These are phyloP conservation scores for Melipona beecheii DNA, from an alignment of 2,888 invertebrate genomes.

Conservation along the genomic window DNA sequence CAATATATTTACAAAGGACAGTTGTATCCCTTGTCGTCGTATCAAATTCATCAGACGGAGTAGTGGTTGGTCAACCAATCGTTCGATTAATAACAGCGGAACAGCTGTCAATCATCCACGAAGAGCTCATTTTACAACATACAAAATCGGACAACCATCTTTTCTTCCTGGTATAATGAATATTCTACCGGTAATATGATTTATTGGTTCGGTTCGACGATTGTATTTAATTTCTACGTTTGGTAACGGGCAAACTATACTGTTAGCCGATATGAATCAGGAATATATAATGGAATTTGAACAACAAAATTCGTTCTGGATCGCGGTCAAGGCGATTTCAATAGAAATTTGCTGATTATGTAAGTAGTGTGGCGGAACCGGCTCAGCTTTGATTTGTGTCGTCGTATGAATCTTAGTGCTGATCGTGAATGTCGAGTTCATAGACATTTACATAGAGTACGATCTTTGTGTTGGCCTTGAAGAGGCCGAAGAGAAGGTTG, in stretches of 20 bases:
- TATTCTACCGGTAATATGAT: not conserved
- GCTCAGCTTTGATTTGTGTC: slow-evolving; percentile 56
- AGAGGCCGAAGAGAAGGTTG: slow-evolving; percentile 65
- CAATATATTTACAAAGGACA: not conserved
- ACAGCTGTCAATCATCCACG: not conserved
- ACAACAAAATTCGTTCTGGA: slow-evolving; percentile 8
- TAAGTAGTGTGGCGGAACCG: slow-evolving; percentile 62
- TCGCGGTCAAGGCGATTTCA: not conserved
- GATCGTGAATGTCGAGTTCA: slow-evolving; percentile 42
- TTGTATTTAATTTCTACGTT: slow-evolving; percentile 29
- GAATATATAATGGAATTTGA: slow-evolving; percentile 41
- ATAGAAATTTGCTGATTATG: slow-evolving; percentile 55
- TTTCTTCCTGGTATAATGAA: not conserved
- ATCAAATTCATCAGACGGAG: not conserved
- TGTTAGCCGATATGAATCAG: slow-evolving; percentile 47
- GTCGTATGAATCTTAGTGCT: slow-evolving; percentile 19
- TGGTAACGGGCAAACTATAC: slow-evolving; percentile 37
- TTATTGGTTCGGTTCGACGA: slow-evolving; percentile 3
- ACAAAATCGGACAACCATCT: not conserved
- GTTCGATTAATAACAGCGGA: slow-evolving; percentile 15
- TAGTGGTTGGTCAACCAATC: not conserved
- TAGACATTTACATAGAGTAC: slow-evolving; percentile 69
- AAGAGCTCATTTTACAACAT: not conserved
- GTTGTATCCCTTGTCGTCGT: too few relatives aligned
- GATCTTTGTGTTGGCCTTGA: slow-evolving; percentile 68